Base-by-base conservation (phyloP, 2,797 vertebrate genomes). In the Discoglossus pictus region DNA sequence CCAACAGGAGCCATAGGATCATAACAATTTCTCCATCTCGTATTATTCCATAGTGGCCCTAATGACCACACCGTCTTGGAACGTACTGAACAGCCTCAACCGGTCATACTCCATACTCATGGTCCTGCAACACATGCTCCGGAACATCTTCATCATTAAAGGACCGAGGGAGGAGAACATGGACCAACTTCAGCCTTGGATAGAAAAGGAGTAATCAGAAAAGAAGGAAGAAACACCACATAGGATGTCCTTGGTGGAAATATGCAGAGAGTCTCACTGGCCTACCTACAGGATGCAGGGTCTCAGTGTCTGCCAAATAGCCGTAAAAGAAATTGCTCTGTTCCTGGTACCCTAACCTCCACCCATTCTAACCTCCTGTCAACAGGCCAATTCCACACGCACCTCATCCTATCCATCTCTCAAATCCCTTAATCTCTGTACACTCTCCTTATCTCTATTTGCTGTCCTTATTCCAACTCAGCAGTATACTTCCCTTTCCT, bases 61-160 rank as follows among this genome's bases (percentile, higher is more conserved):
- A 0, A 76, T 93, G 68, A 91, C 89, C 42, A 76, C 82, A 0
- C 76, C 75, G 10, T 68, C 85, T 0, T 21, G n/a, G 0, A 77
- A 80, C 10, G 23, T 72, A 34, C 24, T 94, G 75, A 90, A 87
- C 70, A 73, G 75, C n/a, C 88, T 98, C 10, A 89, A 92, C 74
- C 79, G 96, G 54, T 84, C 87, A 54, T 93, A 92, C 72, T 92
- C 93, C 0, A 68, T 95, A 47, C 79, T 94, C 65, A 84, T 91
- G 35, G 88, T 97, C 72, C 65, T 94, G 70, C 91, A 97, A 82
- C 88, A 90, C 71, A 76, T 94, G 35, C 79, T 90, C 8, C 95
- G 97, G 75, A 98, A 94, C 16, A 75, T 95, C 78, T 97, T 96
- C 76, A 93, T 97, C 72, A 93, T 98, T 0, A 87, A 94, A 1